A percentile compares a stretch with the other conserved stretches of the same genome.
phyloP scores from a whole-genome alignment of 2,888 invertebrate genomes.

The Gymnosoma rotundatum region DNA sequence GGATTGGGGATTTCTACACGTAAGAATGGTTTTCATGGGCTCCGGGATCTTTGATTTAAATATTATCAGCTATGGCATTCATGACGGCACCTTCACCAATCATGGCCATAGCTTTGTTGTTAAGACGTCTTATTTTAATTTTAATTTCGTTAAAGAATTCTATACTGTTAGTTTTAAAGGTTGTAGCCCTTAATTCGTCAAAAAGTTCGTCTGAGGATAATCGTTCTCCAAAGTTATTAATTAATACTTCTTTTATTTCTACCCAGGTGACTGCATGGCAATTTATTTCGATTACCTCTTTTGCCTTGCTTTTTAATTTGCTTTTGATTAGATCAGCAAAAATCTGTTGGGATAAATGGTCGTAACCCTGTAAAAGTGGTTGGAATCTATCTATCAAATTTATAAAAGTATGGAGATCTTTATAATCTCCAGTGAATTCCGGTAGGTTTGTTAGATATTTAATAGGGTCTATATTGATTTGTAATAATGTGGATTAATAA shows the following conservation, averaged over 20 bases:
- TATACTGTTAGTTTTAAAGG: constrained; percentile 57
- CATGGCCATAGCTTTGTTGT: constrained; percentile 46
- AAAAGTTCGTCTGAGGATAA: constrained; percentile 56
- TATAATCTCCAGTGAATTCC: constrained; percentile 16
- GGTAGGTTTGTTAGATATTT: constrained; percentile 3
- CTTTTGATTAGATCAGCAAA: constrained; percentile 2
- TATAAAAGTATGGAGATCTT: constrained; percentile 11
- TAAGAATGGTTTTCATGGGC: background rate
- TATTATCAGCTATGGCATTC: constrained; percentile 48
- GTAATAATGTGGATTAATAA: background rate
- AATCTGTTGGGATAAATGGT: constrained; percentile 6
- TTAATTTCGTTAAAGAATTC: constrained; percentile 64
- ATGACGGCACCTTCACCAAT: background rate
- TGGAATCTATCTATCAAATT: constrained; percentile 13
- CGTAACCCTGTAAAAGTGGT: constrained; percentile 7
- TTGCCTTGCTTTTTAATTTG: constrained; percentile 49
- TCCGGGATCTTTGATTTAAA: constrained; percentile 1
- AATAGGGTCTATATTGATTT: background rate
- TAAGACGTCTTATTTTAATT: constrained; percentile 48
- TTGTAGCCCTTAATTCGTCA: constrained; percentile 49
- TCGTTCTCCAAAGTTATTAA: constrained; percentile 65
- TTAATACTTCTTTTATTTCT: constrained; percentile 54
- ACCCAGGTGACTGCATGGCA: constrained; percentile 57
- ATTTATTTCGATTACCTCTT: constrained; percentile 64
- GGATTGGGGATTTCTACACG: no score